Conservation (phyloP, 2,797 vertebrate species). For the Acanthurus leucopareius region DNA sequence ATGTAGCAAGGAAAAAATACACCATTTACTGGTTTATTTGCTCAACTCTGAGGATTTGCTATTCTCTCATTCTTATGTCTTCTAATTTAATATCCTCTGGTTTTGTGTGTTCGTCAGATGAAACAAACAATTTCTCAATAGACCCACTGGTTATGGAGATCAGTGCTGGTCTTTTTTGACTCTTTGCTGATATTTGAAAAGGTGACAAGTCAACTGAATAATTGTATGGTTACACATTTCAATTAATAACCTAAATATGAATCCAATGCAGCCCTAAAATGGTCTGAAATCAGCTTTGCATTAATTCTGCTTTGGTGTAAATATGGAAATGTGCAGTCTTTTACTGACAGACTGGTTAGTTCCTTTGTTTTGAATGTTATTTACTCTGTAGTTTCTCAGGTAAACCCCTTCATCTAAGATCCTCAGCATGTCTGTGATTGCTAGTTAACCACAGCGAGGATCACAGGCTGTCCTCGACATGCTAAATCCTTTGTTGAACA, state of each 20-base stretch:
- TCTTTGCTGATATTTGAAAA: background rate
- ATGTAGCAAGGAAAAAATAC: background rate
- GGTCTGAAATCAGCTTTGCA: background rate
- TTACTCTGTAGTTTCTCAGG: background rate
- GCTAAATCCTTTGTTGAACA: slow-evolving; percentile 15
- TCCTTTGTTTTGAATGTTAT: background rate
- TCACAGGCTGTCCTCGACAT: slow-evolving; percentile 12
- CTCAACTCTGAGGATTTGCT: background rate
- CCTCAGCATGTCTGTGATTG: slow-evolving; percentile 15
- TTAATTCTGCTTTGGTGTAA: background rate
- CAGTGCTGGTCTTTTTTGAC: background rate
- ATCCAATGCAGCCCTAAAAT: background rate
- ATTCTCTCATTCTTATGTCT: background rate
- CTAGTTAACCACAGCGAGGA: slow-evolving; percentile 12
- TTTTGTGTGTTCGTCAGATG: background rate
- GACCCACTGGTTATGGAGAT: background rate
- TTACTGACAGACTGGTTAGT: background rate
- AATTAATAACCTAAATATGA: background rate
- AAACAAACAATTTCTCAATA: background rate
- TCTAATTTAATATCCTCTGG: background rate
- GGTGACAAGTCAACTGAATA: background rate
- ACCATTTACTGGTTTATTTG: background rate
- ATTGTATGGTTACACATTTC: background rate
- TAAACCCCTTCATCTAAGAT: background rate
- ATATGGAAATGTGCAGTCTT: background rate